These are phyloP conservation scores for Melipona beecheii DNA, from an alignment of 2,888 invertebrate species.

Conservation along the genomic window DNA sequence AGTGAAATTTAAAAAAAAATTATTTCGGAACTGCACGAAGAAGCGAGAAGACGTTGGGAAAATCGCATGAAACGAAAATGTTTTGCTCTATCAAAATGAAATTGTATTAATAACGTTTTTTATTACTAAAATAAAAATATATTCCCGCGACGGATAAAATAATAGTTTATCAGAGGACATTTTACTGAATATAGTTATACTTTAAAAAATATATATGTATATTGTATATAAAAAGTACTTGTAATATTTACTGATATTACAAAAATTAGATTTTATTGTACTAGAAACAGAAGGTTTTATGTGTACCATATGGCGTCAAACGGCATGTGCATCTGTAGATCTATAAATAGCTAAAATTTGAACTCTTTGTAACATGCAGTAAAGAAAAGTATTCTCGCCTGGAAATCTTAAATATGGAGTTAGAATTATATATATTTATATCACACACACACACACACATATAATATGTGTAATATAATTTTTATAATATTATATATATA, in stretches of 20 bases:
- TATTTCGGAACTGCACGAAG: not conserved
- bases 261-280: constrained; percentile 40
- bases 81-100: not conserved
- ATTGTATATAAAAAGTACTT: not conserved
- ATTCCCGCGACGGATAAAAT: not conserved
- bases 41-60: not conserved
- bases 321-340: constrained; percentile 67
- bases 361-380: constrained; percentile 43
- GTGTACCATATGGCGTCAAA: constrained; percentile 77
- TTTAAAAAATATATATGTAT: not conserved
- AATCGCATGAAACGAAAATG: not conserved
- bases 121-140: not conserved
- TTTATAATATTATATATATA: not conserved
- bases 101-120: not conserved
- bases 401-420: not conserved
- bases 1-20: not conserved
- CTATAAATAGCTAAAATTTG: constrained; percentile 69
- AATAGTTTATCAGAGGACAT: not conserved
- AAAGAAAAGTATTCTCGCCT: constrained; percentile 22
- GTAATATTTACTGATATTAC: not conserved
- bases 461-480: too few relatives aligned
- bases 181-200: not conserved
- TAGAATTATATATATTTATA: not conserved
- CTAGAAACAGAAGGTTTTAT: constrained; percentile 73
- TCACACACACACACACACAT: too few relatives aligned